Evolutionary conservation across 2,113 vertebrate genomes (phyloP).

Genomic region (Loxodonta africana): DNA sequence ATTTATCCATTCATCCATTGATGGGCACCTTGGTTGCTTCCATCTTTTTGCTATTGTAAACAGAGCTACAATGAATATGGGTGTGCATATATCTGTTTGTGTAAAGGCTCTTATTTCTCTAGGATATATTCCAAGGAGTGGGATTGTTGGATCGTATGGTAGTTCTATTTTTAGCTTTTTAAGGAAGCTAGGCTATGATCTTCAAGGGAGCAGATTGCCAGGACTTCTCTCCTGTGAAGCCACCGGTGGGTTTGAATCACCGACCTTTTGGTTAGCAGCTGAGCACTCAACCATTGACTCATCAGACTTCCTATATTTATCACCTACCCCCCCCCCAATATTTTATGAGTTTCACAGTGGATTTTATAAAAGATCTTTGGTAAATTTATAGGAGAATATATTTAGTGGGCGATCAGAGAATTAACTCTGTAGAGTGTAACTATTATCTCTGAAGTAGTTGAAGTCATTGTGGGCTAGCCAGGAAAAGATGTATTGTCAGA

Average conservation of each 20-base stretch:
- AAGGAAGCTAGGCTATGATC: not conserved
- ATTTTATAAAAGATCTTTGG: constrained; percentile 40
- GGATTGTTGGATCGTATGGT: no score
- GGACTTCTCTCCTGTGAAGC: not conserved
- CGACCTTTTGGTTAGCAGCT: not conserved
- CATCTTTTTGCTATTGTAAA: no score
- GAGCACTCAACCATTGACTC: not conserved
- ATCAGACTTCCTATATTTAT: not conserved
- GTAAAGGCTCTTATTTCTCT: no score
- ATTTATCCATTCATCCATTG: no score
- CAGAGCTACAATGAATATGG: no score
- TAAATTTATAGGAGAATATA: not conserved
- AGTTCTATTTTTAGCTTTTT: no score
- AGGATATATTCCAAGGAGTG: no score
- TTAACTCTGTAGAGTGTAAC: not conserved
- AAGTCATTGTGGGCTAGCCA: not conserved
- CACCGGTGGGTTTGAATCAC: not conserved
- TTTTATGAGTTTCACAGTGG: constrained; percentile 23
- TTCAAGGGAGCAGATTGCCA: not conserved
- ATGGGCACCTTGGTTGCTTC: no score
- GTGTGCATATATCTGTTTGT: no score
- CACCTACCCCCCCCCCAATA: not conserved
- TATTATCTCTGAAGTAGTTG: not conserved
- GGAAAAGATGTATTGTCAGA: constrained; percentile 52
- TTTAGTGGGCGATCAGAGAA: not conserved